Evolutionary conservation across 92 coral and sea anemone species (phyloP).

Genomic region (Virgularia gustaviana): DNA sequence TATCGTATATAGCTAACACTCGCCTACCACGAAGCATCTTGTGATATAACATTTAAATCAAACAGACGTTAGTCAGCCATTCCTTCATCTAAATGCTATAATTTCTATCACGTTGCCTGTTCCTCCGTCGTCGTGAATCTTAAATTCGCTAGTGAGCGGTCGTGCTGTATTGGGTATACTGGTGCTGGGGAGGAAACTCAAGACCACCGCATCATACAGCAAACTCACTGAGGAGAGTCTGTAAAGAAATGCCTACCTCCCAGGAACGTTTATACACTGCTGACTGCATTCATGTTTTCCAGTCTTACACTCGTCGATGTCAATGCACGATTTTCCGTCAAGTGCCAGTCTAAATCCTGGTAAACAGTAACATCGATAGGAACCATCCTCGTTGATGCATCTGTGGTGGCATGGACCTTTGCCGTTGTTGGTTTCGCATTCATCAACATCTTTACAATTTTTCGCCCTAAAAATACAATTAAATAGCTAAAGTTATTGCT

Average conservation of each 20-base stretch:
- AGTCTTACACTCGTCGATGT: conserved; percentile 48
- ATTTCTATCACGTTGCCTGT: too few species aligned
- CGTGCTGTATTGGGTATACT: too few species aligned
- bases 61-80: too few species aligned
- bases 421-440: conserved; percentile 66
- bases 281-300: conserved; percentile 41
- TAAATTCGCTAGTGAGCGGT: too few species aligned
- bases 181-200: too few species aligned
- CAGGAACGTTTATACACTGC: conserved; percentile 43
- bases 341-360: conserved; percentile 50
- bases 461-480: conserved; percentile 46
- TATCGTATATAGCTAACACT: too few species aligned
- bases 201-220: not conserved
- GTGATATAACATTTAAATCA: too few species aligned
- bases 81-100: too few species aligned
- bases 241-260: conserved; percentile 29
- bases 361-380: conserved; percentile 68
- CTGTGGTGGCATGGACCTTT: conserved; percentile 75
- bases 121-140: too few species aligned
- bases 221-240: not conserved
- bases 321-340: conserved; percentile 49
- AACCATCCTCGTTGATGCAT: conserved; percentile 73
- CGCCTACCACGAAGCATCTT: too few species aligned
- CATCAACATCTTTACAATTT: conserved; percentile 67
- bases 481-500: not conserved